Base-by-base conservation (phyloP, 2,113 vertebrate genomes). In the Morone chrysops region DNA sequence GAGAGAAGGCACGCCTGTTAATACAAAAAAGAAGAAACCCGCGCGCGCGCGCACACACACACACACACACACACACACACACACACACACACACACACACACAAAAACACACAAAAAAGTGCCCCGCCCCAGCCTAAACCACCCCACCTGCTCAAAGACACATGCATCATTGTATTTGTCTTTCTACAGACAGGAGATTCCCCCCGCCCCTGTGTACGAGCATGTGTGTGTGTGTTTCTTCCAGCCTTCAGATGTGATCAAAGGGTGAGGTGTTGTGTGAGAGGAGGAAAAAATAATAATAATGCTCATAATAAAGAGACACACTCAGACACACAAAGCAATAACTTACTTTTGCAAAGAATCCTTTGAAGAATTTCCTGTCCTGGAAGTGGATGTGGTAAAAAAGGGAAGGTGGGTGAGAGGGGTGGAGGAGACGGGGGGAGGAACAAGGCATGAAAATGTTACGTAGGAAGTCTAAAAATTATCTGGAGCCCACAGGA, bases 321-420 rank as follows among this genome's bases (percentile, higher is more conserved):
- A 88, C 88, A 92, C 85, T 85, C 72, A 89, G 74, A 89, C 79
- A 91, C 92, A 94, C 92, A 90, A 87, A 91, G 95, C 94, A 95
- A 89, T 70, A 96, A 99, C 98, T 99, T 99, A 99, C 98, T 99
- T 99, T 99, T 96, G 95, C 95, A 99, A 99, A 98, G 97, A 99
- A 99, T 98, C 97, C 97, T 96, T 99, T 99, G 98, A 99, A 99
- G 98, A 99, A 99, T 96, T 99, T 99, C 97, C 97, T 99, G 98
- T 99, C 97, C 98, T 99, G 98, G 97, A 98, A 93, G 90, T 92
- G 94, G 92, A 84, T 91, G 78, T 92, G 90, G 84, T 81, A 78
- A 86, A 89, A 31, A 89, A 70, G 36, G 81, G 70, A 63, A 83
- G 87, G 83, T 43, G 85, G 84, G 86, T 84, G 96, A 96, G 96